Base-by-base conservation (phyloP, 2,113 vertebrate species). In the Lichenostomus cassidix region DNA sequence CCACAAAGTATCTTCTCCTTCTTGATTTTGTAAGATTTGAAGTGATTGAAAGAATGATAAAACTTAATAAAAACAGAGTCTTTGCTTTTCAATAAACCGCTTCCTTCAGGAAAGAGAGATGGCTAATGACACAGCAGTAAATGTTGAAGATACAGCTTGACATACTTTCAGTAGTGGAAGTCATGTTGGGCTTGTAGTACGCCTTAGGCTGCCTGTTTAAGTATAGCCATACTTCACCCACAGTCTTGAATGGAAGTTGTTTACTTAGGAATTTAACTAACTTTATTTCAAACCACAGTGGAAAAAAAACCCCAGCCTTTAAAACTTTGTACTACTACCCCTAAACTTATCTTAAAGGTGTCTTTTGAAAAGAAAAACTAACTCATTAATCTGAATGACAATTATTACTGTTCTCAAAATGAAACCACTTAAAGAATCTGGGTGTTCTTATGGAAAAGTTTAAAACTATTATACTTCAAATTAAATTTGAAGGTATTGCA, bases 371-470 rank as follows among this genome's bases (percentile, higher is more conserved):
- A 77, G 76, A 68, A 95, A 80, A 83, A 70, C 42, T n/a, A 95
- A 83, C 5, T 33, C 85, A 96, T 96, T 97, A 94, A 90, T 90
- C 82, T 95, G 90, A 95, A 89, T 93, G 60, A 93, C 90, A 94
- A 95, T 93, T 83, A 90, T 41, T 83, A 83, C 85, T 86, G 33
- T 74, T 95, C 71, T 93, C 33, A 94, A 77, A 90, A 94, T 53
- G 83, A 90, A 96, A 93, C 39, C 83, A 94, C 68, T 95, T 89
- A 96, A 93, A 96, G 53, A 92, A 64, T 35, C 79, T 85, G 17
- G 11, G 37, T 75, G 75, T 78, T 93, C 82, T 96, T 86, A 77
- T 11, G 44, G 83, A 95, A 96, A 95, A 93, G 79, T 94, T 93
- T 89, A 67, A 92, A 93, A 96, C 78, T 79, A 90, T 95, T 95